Base-by-base conservation (phyloP, 1,140 invertebrate genomes). In the Neomicropteryx cornuta region DNA sequence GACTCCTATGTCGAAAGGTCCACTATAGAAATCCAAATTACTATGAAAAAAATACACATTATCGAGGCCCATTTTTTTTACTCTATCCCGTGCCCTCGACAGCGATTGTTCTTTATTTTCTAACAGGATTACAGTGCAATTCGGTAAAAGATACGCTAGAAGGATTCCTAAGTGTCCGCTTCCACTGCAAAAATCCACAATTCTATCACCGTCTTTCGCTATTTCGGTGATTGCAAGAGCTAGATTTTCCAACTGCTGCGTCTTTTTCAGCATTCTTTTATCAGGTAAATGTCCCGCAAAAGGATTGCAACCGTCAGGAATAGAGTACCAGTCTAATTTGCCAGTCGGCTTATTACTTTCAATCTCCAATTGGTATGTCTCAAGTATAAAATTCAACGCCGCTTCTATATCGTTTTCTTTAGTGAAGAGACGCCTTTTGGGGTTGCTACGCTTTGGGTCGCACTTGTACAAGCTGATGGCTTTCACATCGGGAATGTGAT, bases 161-260 rank as follows among this genome's bases (percentile, higher is more conserved):
- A 93, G 50, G 44, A 97, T 83, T 3, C 90, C 92, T 40, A 97
- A 66, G 66, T 96, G 91, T 2, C 92, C 92, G 47, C 87, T 83
- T 3, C 92, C 93, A 50, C 85, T 87, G 62, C 93, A 97, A 62
- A 96, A 97, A 58, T 97, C 93, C 2, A 96, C 87, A 45, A 97
- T 89, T 11, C 72, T 62, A 46, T 75, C 62, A 1, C 63, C 65
- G 8, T 63, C 47, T 37, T 68, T 66, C 0, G 76, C 81, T 30
- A 92, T 58, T 31, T 76, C 73, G 2, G 83, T 53, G 0, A 89
- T 80, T 16, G 87, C 80, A 51, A 79, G 77, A n/a, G 77, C 78
- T 42, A 97, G 64, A 55, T 88, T 95, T 60, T 92, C 82, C 18
- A 97, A 54, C 56, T 97, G 93, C 45, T 93, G 76, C 31, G 79